Percentiles rank a stretch among this genome's conserved stretches.
Evolutionary conservation across 2,113 vertebrate genomes (phyloP).

Genomic region (Piaya cayana): DNA sequence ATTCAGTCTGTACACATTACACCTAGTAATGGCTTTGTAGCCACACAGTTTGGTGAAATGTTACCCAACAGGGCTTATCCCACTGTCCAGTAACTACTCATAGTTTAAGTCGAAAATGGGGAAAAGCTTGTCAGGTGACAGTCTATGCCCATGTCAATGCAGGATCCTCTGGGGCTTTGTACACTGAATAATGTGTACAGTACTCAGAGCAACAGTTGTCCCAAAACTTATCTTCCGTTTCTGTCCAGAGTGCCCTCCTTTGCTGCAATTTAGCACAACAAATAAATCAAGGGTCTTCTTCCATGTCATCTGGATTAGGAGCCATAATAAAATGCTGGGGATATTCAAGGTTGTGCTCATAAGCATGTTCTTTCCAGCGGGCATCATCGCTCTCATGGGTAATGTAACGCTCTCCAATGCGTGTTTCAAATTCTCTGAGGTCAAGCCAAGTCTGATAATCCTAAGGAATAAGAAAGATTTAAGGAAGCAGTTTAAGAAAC

Average conservation of each 20-base stretch:
- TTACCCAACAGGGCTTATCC: not conserved
- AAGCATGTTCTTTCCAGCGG: conserved; percentile 93
- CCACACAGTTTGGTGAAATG: not conserved
- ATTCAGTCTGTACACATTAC: conserved; percentile 44
- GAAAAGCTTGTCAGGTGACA: not conserved
- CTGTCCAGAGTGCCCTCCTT: conserved; percentile 4
- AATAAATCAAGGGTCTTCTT: conserved; percentile 90
- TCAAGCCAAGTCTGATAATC: conserved; percentile 99
- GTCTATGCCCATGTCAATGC: not conserved
- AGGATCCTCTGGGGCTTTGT: conserved; percentile 3
- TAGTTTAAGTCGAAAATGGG: not conserved
- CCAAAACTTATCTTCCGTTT: conserved; percentile 34
- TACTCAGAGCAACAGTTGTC: not conserved
- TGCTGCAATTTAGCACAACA: not conserved
- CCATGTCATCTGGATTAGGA: conserved; percentile 96
- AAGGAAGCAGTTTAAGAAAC: not conserved
- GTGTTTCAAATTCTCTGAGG: conserved; percentile 95
- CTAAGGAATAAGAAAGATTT: conserved; percentile 62
- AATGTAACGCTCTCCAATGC: conserved; percentile 94
- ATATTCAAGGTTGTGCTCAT: conserved; percentile 86
- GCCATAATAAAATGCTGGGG: conserved; percentile 98
- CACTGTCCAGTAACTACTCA: not conserved
- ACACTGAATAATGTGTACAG: not conserved
- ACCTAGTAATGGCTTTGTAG: conserved; percentile 24
- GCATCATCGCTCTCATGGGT: conserved; percentile 96